These are phyloP conservation scores for Drosophila nannoptera DNA, from an alignment of 1,140 invertebrate genomes.

Conservation along the genomic window DNA sequence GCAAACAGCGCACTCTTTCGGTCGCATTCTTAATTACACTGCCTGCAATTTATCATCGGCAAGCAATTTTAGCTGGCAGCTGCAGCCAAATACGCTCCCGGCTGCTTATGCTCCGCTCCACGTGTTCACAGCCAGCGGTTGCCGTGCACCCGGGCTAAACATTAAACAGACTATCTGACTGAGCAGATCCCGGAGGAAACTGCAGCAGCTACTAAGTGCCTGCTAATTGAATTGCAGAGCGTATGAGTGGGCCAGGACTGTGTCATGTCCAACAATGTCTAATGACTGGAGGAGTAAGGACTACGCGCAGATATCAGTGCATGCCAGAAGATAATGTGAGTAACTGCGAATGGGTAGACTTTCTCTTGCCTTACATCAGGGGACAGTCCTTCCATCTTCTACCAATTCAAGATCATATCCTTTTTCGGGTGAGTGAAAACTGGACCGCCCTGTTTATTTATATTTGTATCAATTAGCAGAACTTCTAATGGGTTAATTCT, in stretches of 20 bases:
- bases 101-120: constrained; percentile 43
- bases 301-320: no score
- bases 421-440: no score
- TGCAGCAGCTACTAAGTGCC: constrained; percentile 29
- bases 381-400: no score
- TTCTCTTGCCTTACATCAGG: no score
- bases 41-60: constrained; percentile 67
- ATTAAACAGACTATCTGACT: constrained; percentile 19
- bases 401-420: no score
- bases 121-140: constrained; percentile 46
- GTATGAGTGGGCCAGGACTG: not conserved
- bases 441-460: no score
- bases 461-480: no score
- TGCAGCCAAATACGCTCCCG: constrained; percentile 51
- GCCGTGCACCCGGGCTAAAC: constrained; percentile 6
- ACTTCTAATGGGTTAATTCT: no score
- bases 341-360: no score
- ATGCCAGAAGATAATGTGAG: no score
- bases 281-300: no score
- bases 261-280: constrained; percentile 4
- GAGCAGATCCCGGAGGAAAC: constrained; percentile 1
- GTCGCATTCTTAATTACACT: constrained; percentile 65
- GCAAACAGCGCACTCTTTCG: constrained; percentile 8
- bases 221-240: constrained; percentile 33
- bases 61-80: constrained; percentile 45